Percentiles rank a stretch among this genome's conserved stretches.
phyloP scores from a whole-genome alignment of 2,113 vertebrate species.

The Podiceps cristatus region DNA sequence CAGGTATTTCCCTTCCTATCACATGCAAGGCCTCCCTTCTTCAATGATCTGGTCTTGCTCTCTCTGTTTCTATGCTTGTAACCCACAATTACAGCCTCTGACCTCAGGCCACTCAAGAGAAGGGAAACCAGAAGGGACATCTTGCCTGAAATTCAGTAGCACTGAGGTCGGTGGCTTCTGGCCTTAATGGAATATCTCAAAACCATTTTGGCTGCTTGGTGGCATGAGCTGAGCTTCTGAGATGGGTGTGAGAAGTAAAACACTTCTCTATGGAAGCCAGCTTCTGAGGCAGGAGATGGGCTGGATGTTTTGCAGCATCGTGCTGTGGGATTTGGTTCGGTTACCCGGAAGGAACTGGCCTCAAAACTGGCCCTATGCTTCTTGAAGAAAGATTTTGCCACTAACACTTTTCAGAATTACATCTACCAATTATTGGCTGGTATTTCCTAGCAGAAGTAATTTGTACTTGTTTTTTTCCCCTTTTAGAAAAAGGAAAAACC shows the following conservation, averaged over 20 bases:
- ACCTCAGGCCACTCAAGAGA: background rate
- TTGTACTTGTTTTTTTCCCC: constrained; percentile 9
- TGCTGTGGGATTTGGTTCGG: constrained; percentile 25
- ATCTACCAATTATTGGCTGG: constrained; percentile 32
- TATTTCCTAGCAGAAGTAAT: constrained; percentile 47
- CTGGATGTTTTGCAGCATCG: background rate
- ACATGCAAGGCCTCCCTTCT: background rate
- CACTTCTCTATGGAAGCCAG: background rate
- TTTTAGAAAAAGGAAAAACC: background rate
- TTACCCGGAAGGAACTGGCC: background rate
- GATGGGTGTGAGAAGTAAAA: background rate
- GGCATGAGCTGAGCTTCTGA: constrained; percentile 8
- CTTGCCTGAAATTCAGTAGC: constrained; percentile 34
- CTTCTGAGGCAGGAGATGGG: background rate
- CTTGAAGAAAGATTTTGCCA: background rate
- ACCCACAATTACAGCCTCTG: constrained; percentile 37
- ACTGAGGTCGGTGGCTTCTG: constrained; percentile 8
- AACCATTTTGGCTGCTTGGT: constrained; percentile 18
- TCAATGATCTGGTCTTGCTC: background rate
- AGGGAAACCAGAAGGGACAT: constrained; percentile 35
- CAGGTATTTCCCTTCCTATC: background rate
- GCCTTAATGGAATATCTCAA: background rate
- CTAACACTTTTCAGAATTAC: constrained; percentile 54
- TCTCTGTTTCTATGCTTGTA: constrained; percentile 14
- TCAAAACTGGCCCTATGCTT: background rate